Percentiles rank a stretch among this genome's conserved stretches.
phyloP scores from a whole-genome alignment of 2,888 invertebrate genomes.

The Melinaea menophilus region DNA sequence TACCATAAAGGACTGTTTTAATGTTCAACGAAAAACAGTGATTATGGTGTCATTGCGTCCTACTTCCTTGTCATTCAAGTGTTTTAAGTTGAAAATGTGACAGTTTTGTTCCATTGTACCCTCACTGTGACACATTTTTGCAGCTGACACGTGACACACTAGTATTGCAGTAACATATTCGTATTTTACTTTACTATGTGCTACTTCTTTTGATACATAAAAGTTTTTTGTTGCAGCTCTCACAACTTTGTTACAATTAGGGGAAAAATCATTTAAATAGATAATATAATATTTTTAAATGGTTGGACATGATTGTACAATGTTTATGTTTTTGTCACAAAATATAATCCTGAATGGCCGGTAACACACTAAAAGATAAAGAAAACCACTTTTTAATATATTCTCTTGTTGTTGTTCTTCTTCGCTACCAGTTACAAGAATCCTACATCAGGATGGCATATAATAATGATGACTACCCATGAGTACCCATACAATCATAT shows the following conservation, averaged over 20 bases:
- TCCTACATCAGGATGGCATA: no score
- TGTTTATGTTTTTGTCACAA: no score
- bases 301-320: no score
- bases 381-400: no score
- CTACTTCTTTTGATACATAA: not conserved
- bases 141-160: not conserved
- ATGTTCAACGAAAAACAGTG: conserved; percentile 31
- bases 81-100: conserved; percentile 1
- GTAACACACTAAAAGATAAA: no score
- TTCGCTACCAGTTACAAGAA: no score
- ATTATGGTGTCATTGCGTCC: conserved; percentile 29
- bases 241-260: not conserved
- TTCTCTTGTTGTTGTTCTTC: no score
- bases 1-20: conserved; percentile 39
- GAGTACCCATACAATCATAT: no score
- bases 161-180: not conserved
- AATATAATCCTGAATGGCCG: no score
- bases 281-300: no score
- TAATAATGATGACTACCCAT: no score
- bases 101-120: not conserved
- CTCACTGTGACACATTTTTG: not conserved
- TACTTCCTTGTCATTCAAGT: conserved; percentile 19
- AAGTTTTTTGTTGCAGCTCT: not conserved
- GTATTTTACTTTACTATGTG: conserved; percentile 6
- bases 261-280: no score